A percentile compares a stretch with the other conserved stretches of the same genome.
Evolutionary conservation across 1,140 invertebrate genomes (phyloP).

Genomic region (Bombus superbus): DNA sequence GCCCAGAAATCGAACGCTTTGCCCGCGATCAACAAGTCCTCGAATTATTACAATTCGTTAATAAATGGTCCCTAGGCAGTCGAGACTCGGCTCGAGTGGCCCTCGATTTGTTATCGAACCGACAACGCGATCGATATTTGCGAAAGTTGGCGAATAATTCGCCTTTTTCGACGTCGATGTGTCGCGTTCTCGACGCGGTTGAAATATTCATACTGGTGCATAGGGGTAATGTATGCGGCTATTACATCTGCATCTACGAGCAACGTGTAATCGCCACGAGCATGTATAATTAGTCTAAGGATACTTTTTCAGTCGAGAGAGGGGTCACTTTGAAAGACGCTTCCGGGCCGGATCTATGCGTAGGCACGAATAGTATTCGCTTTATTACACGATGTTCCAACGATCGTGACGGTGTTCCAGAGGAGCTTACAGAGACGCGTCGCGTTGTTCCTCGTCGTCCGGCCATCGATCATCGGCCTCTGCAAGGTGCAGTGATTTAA

Average conservation of each 20-base stretch:
- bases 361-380: background rate
- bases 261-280: slow-evolving; percentile 47
- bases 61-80: background rate
- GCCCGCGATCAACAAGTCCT: background rate
- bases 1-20: background rate
- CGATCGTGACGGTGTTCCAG: slow-evolving; percentile 12
- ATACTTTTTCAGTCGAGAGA: slow-evolving; percentile 43
- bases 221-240: slow-evolving; percentile 42
- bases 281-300: slow-evolving; percentile 69
- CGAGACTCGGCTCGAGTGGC: background rate
- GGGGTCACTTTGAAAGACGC: background rate
- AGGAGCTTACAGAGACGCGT: slow-evolving; percentile 4
- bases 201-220: slow-evolving; percentile 44
- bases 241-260: slow-evolving; percentile 51
- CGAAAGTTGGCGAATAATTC: background rate
- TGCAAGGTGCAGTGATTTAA: slow-evolving; percentile 45
- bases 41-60: background rate
- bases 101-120: background rate
- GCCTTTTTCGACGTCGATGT: background rate
- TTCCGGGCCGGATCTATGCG: background rate
- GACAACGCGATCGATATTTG: background rate
- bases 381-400: slow-evolving; percentile 34
- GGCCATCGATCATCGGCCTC: slow-evolving; percentile 61
- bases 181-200: background rate
- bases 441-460: slow-evolving; percentile 38